phyloP scores from a whole-genome alignment of 2,113 vertebrate genomes.

The Brienomyrus longianalis region DNA sequence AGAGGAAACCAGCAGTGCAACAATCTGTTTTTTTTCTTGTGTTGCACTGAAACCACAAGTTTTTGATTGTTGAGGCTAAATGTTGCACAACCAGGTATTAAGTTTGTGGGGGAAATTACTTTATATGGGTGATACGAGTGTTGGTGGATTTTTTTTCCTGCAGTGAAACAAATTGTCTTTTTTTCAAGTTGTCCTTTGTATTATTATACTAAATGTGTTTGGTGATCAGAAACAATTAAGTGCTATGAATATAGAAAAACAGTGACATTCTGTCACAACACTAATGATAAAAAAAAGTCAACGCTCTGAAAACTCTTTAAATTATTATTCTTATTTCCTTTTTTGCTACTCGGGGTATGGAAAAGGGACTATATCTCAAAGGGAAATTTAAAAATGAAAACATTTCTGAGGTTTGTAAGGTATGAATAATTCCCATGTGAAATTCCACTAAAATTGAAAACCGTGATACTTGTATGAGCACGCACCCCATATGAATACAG shows the following conservation, averaged over 20 bases:
- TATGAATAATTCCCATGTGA: neutral
- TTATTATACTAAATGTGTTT: neutral
- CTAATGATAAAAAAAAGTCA: neutral
- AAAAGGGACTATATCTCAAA: neutral
- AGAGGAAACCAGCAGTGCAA: neutral
- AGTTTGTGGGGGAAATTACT: neutral
- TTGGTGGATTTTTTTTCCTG: neutral
- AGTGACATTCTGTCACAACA: neutral
- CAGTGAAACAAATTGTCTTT: neutral
- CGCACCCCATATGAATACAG: neutral
- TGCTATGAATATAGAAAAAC: neutral
- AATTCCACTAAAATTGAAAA: neutral
- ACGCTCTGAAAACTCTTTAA: neutral
- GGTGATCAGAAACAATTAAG: neutral
- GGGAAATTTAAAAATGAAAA: neutral
- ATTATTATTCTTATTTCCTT: neutral
- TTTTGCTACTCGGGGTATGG: neutral
- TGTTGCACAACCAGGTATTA: neutral
- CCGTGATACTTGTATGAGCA: neutral
- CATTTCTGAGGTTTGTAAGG: neutral
- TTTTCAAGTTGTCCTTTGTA: neutral
- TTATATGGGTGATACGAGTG: neutral
- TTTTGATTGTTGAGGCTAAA: neutral
- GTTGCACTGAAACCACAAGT: neutral
- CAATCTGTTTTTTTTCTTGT: neutral